phyloP scores from a whole-genome alignment of 2,113 vertebrate genomes.

The Bos indicus region DNA sequence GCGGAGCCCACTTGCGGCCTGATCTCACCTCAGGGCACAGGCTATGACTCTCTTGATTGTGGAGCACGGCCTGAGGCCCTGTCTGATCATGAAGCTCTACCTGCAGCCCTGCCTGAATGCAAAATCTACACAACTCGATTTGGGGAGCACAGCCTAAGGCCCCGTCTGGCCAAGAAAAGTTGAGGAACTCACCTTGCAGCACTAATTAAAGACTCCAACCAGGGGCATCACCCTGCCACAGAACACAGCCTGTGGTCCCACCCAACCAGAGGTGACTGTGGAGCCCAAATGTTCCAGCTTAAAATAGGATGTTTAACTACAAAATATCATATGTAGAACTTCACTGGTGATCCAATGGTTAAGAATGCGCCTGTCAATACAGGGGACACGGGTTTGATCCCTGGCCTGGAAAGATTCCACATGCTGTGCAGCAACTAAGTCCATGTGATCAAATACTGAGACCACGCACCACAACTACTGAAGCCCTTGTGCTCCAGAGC shows the following conservation, averaged over 20 bases:
- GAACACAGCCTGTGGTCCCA: neutral
- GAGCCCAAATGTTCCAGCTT: neutral
- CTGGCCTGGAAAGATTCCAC: neutral
- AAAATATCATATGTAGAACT: neutral
- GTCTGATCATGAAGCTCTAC: neutral
- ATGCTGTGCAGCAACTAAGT: neutral
- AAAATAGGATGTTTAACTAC: neutral
- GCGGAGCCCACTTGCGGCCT: neutral
- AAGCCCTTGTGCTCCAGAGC: neutral
- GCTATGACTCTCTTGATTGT: neutral
- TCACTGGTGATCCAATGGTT: neutral
- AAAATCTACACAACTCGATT: neutral
- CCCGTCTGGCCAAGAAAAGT: neutral
- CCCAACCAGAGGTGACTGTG: neutral
- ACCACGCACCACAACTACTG: neutral
- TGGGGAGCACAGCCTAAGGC: neutral
- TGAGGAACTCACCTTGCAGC: neutral
- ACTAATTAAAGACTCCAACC: neutral
- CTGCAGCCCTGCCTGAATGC: neutral
- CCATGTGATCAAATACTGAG: neutral
- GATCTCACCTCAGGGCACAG: neutral
- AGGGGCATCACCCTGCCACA: fast-evolving
- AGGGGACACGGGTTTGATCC: neutral
- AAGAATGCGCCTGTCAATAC: neutral
- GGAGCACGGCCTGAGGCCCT: neutral